phyloP scores from a whole-genome alignment of 2,113 vertebrate species.

The Brienomyrus longianalis region DNA sequence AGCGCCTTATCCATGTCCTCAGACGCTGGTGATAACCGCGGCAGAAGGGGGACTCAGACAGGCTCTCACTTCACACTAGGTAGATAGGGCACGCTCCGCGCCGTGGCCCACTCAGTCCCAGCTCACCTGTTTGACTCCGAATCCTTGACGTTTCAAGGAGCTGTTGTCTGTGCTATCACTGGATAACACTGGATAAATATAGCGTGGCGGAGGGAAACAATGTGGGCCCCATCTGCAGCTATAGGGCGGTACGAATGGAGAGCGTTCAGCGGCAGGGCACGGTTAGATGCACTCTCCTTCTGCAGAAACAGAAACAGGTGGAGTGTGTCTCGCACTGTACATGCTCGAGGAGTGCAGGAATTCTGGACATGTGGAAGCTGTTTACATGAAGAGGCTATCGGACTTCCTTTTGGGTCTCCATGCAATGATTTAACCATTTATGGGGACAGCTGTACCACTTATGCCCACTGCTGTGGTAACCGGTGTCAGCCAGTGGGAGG shows the following conservation, averaged over 20 bases:
- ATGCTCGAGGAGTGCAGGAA: background rate
- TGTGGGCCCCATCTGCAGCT: background rate
- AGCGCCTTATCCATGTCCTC: slow-evolving; percentile 13
- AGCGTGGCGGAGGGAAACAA: background rate
- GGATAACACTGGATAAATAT: background rate
- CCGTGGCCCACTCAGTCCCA: background rate
- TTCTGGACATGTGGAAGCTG: background rate
- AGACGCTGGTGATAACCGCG: slow-evolving; percentile 2
- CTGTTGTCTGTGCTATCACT: background rate
- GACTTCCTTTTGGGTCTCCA: background rate
- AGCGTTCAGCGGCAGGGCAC: background rate
- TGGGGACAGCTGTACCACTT: background rate
- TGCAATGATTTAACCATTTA: background rate
- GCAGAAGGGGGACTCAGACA: background rate
- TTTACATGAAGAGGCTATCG: background rate
- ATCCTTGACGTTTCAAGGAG: background rate
- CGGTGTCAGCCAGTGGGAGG: background rate
- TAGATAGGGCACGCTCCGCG: slow-evolving; percentile 11
- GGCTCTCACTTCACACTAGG: background rate
- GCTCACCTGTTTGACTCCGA: background rate
- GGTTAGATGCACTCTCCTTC: background rate
- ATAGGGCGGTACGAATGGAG: no score
- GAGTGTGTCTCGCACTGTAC: background rate
- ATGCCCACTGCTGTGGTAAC: background rate
- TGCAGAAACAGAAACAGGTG: background rate